Conservation (phyloP, 2,888 invertebrate genomes). For the Hemicrepidius hirtus region DNA sequence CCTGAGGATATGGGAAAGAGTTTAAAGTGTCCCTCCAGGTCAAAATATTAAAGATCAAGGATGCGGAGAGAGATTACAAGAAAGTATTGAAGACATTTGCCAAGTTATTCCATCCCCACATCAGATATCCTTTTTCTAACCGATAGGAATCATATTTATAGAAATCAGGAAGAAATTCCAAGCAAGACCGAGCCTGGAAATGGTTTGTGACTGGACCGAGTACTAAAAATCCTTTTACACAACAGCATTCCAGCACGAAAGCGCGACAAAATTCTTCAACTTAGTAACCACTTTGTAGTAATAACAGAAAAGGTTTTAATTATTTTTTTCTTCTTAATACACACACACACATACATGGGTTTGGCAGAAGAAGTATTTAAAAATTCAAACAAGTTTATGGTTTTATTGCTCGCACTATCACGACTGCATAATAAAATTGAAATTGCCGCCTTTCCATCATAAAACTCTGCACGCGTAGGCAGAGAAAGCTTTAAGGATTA, state of each 20-base stretch:
- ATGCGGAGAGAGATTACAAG: no score
- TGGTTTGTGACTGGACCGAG: no score
- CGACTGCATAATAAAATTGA: conserved; percentile 8
- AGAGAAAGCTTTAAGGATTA: background rate
- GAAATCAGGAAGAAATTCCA: conserved; percentile 11
- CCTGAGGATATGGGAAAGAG: no score
- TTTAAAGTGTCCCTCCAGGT: no score
- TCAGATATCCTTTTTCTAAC: no score
- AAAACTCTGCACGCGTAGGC: background rate
- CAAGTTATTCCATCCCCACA: no score
- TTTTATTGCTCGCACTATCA: conserved; percentile 3
- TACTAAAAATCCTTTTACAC: background rate
- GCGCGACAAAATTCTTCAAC: conserved; percentile 20
- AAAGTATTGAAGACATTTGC: no score
- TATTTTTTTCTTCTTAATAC: conserved; percentile 3
- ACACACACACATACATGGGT: conserved; percentile 5
- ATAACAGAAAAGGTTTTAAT: conserved; percentile 10
- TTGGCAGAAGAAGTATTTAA: conserved; percentile 15
- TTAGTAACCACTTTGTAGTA: conserved; percentile 17
- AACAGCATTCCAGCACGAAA: conserved; percentile 34
- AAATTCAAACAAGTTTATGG: conserved; percentile 16
- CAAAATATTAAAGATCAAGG: no score
- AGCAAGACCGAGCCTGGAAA: background rate
- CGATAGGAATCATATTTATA: no score
- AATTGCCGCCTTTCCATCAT: background rate